Percentiles rank a stretch among this genome's conserved stretches.
Conservation (phyloP, 2,888 invertebrate species). For the Phaonia tiefii region DNA sequence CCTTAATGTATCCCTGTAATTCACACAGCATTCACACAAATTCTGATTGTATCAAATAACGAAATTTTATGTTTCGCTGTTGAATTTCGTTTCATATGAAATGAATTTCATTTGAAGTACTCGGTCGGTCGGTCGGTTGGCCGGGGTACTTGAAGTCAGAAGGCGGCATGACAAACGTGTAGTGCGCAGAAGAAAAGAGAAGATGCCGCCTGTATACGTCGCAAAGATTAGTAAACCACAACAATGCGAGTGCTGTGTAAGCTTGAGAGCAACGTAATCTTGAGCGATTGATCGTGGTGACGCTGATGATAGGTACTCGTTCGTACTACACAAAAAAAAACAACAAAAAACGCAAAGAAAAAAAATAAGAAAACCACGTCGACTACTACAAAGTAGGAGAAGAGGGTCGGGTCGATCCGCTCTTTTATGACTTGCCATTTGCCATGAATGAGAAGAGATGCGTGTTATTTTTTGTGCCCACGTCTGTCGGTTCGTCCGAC, state of each 20-base stretch:
- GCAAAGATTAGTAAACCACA: slow-evolving; percentile 36
- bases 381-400: not conserved
- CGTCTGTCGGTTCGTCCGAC: slow-evolving; percentile 4
- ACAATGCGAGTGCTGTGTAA: slow-evolving; percentile 39
- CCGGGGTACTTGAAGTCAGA: slow-evolving; percentile 25
- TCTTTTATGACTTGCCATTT: slow-evolving; percentile 48
- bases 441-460: slow-evolving; percentile 27
- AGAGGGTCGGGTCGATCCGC: not conserved
- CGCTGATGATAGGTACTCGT: slow-evolving; percentile 15
- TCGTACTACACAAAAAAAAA: not conserved
- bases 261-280: slow-evolving; percentile 43
- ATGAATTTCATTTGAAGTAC: slow-evolving; percentile 36
- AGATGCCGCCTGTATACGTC: slow-evolving; percentile 22
- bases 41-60: slow-evolving; percentile 33
- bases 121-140: not conserved
- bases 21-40: not conserved
- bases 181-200: slow-evolving; percentile 17
- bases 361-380: slow-evolving; percentile 4
- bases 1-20: slow-evolving; percentile 11
- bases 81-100: not conserved
- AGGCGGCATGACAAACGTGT: slow-evolving; percentile 31
- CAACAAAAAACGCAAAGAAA: not conserved
- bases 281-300: slow-evolving; percentile 45
- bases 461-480: slow-evolving; percentile 23
- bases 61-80: slow-evolving; percentile 11